Percentiles rank a stretch among this genome's conserved stretches.
Evolutionary conservation across 2,888 invertebrate species (phyloP).

Genomic region (Xanthia icteritia): DNA sequence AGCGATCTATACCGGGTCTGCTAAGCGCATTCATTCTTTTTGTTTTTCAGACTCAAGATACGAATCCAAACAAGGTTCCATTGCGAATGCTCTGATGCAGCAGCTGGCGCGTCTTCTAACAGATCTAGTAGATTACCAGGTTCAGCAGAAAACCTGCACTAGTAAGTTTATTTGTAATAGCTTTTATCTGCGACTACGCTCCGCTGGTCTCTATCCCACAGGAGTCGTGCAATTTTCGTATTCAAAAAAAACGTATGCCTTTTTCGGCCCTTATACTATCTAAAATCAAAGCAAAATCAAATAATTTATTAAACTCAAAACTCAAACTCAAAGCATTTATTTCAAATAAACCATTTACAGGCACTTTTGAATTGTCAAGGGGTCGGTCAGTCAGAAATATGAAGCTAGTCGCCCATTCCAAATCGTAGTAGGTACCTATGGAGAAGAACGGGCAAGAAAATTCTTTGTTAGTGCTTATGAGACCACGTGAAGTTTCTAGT

Average conservation of each 20-base stretch:
- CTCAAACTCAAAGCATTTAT: no score
- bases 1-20: neutral
- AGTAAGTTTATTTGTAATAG: constrained; percentile 70
- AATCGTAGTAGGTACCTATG: no score
- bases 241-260: neutral
- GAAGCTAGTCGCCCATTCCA: no score
- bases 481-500: no score
- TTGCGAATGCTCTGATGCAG: constrained; percentile 80
- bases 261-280: no score
- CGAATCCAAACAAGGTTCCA: constrained; percentile 68
- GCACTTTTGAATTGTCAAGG: no score
- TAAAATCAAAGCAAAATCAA: no score
- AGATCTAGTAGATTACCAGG: constrained; percentile 83
- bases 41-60: constrained; percentile 65
- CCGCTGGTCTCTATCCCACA: neutral
- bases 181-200: neutral
- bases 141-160: constrained; percentile 82
- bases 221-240: neutral
- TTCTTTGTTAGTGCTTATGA: no score
- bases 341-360: no score
- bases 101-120: constrained; percentile 81
- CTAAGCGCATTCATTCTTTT: neutral
- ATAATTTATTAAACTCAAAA: no score
- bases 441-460: no score
- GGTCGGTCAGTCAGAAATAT: no score